Conservation (phyloP, 1,140 invertebrate genomes). For the Bombyx mori region DNA sequence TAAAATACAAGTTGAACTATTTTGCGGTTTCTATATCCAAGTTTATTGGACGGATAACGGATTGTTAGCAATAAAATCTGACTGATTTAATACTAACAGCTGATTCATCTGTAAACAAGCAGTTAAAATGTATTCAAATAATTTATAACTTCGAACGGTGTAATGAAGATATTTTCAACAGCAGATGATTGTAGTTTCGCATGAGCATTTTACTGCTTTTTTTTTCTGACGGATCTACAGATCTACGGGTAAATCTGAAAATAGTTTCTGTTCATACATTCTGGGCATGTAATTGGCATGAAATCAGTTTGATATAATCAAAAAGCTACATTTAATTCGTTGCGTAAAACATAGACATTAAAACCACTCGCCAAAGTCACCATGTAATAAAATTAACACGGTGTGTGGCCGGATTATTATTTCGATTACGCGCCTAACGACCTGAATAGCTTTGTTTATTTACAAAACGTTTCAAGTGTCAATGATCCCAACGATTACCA, state of each 20-base stretch:
- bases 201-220: no score
- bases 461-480: conserved; percentile 8
- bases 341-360: not conserved
- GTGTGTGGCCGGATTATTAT: conserved; percentile 1
- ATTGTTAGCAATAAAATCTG: conserved; percentile 15
- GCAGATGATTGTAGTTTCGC: no score
- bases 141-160: no score
- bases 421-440: conserved; percentile 1
- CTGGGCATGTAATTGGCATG: no score
- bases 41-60: conserved; percentile 10
- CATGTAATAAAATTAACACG: not conserved
- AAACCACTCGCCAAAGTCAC: not conserved
- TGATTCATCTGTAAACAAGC: conserved; percentile 18
- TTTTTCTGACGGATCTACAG: no score
- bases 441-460: conserved; percentile 1
- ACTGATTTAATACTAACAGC: conserved; percentile 17
- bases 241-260: no score
- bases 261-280: no score
- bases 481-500: conserved; percentile 11
- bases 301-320: no score
- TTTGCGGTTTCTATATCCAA: conserved; percentile 8
- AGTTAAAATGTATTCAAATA: conserved; percentile 7
- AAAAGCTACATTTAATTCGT: no score
- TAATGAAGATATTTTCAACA: no score
- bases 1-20: not conserved